Evolutionary conservation across 1,140 invertebrate genomes (phyloP).

Genomic region (Notospermus geniculatus): DNA sequence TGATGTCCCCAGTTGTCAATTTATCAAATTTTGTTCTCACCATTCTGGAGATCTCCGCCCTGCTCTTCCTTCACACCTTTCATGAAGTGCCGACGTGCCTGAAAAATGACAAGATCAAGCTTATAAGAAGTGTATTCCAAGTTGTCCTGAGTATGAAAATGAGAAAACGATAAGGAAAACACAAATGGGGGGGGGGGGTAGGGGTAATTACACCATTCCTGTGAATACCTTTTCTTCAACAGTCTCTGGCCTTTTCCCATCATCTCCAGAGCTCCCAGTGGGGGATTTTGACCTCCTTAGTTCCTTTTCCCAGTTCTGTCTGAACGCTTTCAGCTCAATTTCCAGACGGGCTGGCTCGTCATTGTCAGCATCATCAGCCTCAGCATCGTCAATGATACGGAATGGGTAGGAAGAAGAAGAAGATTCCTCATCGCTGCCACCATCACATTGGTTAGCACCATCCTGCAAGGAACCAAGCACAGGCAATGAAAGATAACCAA

Average conservation of each 20-base stretch:
- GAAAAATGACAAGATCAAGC: constrained; percentile 17
- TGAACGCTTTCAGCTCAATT: constrained; percentile 38
- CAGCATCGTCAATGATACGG: constrained; percentile 13
- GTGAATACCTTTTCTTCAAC: constrained; percentile 15
- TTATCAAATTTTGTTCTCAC: constrained; percentile 17
- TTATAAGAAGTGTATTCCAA: constrained; percentile 5
- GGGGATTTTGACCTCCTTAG: constrained; percentile 21
- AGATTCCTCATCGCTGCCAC: background rate
- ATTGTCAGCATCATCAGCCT: constrained; percentile 19
- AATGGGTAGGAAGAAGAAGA: background rate
- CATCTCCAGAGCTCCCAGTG: constrained; percentile 3
- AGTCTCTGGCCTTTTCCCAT: constrained; percentile 7
- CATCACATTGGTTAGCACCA: background rate
- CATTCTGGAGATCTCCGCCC: constrained; percentile 45
- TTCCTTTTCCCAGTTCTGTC: constrained; percentile 44
- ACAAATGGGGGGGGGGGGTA: too few species aligned
- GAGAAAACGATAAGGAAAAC: too few species aligned
- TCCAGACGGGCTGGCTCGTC: constrained; percentile 25
- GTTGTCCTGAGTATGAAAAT: background rate
- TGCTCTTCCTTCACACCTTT: constrained; percentile 47
- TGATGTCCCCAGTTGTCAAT: background rate
- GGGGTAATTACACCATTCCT: too few species aligned
- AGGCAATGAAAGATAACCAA: background rate
- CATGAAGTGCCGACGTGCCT: constrained; percentile 47
- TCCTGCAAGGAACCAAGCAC: too few species aligned